Evolutionary conservation across 1,140 invertebrate species (phyloP).

Genomic region (Drosophila obscura): DNA sequence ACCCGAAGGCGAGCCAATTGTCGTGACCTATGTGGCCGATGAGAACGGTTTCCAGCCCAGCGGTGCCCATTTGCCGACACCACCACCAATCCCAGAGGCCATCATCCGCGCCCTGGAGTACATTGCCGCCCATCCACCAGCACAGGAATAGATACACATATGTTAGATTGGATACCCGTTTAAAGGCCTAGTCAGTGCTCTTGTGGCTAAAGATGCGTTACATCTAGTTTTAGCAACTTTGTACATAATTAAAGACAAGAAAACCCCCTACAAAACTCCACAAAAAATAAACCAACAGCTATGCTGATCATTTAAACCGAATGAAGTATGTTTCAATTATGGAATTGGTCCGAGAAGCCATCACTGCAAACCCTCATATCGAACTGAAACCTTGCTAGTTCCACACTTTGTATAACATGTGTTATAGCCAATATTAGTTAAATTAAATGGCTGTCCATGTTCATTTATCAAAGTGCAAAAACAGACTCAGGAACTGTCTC

Average conservation of each 20-base stretch:
- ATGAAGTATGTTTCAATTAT: conserved; percentile 31
- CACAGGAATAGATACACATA: neutral
- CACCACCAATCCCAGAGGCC: conserved; percentile 81
- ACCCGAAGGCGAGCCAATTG: conserved; percentile 67
- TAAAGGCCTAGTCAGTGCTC: conserved; percentile 48
- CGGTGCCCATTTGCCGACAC: conserved; percentile 85
- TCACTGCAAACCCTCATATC: too few relatives aligned
- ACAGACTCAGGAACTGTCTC: conserved; percentile 43
- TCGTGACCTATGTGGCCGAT: conserved; percentile 84
- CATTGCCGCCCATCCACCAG: conserved; percentile 79
- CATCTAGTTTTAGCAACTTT: conserved; percentile 44
- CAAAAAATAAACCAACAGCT: conserved; percentile 32
- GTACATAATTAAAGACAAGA: conserved; percentile 43
- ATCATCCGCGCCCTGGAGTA: conserved; percentile 84
- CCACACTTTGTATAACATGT: conserved; percentile 18
- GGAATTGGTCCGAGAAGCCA: conserved; percentile 1
- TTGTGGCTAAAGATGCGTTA: conserved; percentile 41
- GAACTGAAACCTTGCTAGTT: conserved; percentile 13
- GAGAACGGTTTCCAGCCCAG: conserved; percentile 84
- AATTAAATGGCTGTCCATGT: conserved; percentile 43
- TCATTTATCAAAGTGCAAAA: conserved; percentile 46
- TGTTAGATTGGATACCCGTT: conserved; percentile 11
- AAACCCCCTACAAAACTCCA: conserved; percentile 13
- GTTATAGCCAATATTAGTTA: conserved; percentile 41
- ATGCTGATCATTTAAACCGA: conserved; percentile 39